These are phyloP conservation scores for Hydropotes inermis DNA, from an alignment of 2,113 vertebrate species.

Conservation along the genomic window DNA sequence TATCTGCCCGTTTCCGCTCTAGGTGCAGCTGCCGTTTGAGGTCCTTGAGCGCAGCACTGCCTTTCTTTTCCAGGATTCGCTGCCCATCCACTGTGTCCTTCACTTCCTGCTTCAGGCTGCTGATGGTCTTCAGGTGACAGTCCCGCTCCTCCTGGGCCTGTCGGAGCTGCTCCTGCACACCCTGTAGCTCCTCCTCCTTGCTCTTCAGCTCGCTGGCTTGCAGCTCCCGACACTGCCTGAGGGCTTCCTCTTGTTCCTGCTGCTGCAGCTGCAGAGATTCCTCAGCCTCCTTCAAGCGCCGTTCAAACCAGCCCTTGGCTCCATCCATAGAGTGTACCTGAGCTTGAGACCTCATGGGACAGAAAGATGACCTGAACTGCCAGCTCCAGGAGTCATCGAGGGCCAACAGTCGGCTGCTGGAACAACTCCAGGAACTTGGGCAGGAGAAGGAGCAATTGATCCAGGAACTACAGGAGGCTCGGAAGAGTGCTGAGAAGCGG, in stretches of 20 bases:
- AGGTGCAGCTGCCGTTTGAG: slow-evolving; percentile 93
- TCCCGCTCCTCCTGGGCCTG: slow-evolving; percentile 83
- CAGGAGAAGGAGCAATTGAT: slow-evolving; percentile 86
- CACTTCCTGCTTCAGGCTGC: slow-evolving; percentile 90
- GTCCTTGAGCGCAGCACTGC: slow-evolving; percentile 91
- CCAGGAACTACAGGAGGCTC: slow-evolving; percentile 88
- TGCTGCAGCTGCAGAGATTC: slow-evolving; percentile 86
- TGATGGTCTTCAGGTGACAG: slow-evolving; percentile 79
- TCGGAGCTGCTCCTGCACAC: slow-evolving; percentile 77
- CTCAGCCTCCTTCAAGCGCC: no score
- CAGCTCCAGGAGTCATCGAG: slow-evolving; percentile 91
- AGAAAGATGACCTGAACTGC: slow-evolving; percentile 90
- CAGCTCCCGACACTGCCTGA: slow-evolving; percentile 74
- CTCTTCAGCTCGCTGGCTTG: slow-evolving; percentile 83
- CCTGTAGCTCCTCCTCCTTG: slow-evolving; percentile 82
- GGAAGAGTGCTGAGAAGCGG: slow-evolving; percentile 92
- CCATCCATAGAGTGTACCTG: no score
- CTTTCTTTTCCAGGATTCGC: slow-evolving; percentile 93
- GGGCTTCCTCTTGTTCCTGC: slow-evolving; percentile 82
- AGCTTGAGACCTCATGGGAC: slow-evolving; percentile 84
- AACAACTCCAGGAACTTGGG: slow-evolving; percentile 88
- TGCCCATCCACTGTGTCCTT: slow-evolving; percentile 92
- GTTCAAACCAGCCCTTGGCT: no score
- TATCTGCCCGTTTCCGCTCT: slow-evolving; percentile 91
- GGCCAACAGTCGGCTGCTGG: slow-evolving; percentile 88